These are phyloP conservation scores for Callipepla squamata DNA, from an alignment of 2,113 vertebrate species.

Conservation along the genomic window DNA sequence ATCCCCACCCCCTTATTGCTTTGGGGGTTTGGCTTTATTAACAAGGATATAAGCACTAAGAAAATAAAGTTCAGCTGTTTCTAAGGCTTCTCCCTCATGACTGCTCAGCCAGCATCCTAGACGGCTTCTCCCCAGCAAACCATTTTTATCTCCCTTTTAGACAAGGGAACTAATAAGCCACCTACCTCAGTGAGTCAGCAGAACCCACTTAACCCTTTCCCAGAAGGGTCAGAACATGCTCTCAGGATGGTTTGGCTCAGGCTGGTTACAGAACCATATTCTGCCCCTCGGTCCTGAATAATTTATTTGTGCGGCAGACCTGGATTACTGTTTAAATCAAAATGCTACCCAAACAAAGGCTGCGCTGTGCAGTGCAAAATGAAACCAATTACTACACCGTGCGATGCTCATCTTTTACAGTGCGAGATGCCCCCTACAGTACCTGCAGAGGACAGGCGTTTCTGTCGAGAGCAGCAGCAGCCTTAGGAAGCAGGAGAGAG, in stretches of 20 bases:
- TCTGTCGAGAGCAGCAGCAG: not conserved
- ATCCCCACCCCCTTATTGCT: slow-evolving; percentile 69
- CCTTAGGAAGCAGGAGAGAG: not conserved
- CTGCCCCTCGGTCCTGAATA: slow-evolving; percentile 59
- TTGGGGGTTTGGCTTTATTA: slow-evolving; percentile 73
- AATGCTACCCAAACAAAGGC: slow-evolving; percentile 70
- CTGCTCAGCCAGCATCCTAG: slow-evolving; percentile 60
- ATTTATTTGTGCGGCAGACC: slow-evolving; percentile 61
- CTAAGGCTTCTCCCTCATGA: slow-evolving; percentile 64
- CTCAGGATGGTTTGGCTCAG: slow-evolving; percentile 45
- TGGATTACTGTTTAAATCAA: slow-evolving; percentile 71
- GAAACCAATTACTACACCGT: slow-evolving; percentile 64
- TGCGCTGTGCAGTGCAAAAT: slow-evolving; percentile 52
- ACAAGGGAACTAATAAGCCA: slow-evolving; percentile 69
- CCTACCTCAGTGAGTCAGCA: slow-evolving; percentile 71
- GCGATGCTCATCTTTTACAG: slow-evolving; percentile 49
- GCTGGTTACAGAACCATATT: slow-evolving; percentile 47
- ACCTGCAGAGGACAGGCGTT: slow-evolving; percentile 9
- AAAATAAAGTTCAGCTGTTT: slow-evolving; percentile 69
- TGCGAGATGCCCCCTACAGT: slow-evolving; percentile 62
- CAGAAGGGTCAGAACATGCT: slow-evolving; percentile 60
- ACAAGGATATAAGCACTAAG: slow-evolving; percentile 72
- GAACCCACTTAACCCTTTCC: slow-evolving; percentile 74
- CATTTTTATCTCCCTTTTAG: slow-evolving; percentile 69
- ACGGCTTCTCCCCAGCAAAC: slow-evolving; percentile 60